Conservation (phyloP, 1,140 invertebrate genomes). For the Delia radicum region DNA sequence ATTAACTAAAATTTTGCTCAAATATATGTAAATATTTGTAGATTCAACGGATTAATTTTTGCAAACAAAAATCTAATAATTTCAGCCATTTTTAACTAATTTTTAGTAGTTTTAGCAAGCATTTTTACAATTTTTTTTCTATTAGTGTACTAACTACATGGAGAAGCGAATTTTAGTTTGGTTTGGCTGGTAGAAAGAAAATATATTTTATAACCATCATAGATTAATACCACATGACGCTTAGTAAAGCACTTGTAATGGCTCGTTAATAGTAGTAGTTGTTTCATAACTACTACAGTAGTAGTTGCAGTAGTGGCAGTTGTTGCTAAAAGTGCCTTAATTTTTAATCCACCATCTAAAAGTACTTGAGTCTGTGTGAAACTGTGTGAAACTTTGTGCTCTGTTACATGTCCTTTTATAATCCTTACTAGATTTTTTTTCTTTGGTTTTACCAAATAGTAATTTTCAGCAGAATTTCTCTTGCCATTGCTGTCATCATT, state of each 20-base stretch:
- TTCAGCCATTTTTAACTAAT: no score
- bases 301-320: neutral
- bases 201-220: neutral
- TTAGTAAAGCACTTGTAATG: neutral
- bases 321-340: neutral
- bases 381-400: neutral
- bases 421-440: neutral
- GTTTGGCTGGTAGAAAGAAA: no score
- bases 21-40: no score
- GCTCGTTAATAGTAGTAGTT: neutral
- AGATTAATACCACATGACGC: neutral
- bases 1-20: no score
- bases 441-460: neutral
- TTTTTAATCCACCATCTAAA: neutral
- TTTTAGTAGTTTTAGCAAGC: no score
- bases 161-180: no score
- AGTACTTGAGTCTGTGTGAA: neutral
- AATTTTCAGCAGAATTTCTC: neutral
- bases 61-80: no score
- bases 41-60: no score
- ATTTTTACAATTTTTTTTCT: no score
- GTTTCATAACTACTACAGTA: neutral
- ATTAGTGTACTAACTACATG: no score
- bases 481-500: slow-evolving; percentile 9
- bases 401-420: no score